Conservation (phyloP, 2,113 vertebrate genomes). For the Gila orcuttii region DNA sequence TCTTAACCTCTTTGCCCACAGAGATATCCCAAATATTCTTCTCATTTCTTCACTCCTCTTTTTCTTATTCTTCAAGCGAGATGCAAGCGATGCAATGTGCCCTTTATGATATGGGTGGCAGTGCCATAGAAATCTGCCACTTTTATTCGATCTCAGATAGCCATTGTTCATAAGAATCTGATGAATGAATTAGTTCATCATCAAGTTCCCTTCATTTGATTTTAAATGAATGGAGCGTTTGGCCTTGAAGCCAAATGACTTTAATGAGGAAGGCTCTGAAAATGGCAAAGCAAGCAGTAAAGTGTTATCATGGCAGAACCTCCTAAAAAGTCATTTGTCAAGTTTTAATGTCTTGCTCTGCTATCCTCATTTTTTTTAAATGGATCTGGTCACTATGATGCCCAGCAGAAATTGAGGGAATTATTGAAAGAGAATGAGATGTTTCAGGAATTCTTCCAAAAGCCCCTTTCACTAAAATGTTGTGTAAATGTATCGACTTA, state of each 20-base stretch:
- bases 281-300: slow-evolving; percentile 46
- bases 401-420: neutral
- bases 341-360: slow-evolving; percentile 32
- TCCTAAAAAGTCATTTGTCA: slow-evolving; percentile 46
- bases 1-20: slow-evolving; percentile 2
- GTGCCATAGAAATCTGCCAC: slow-evolving; percentile 2
- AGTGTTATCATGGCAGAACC: slow-evolving; percentile 41
- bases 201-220: slow-evolving; percentile 48
- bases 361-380: neutral
- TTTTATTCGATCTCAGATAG: slow-evolving; percentile 30
- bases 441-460: slow-evolving; percentile 4
- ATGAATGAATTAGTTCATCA: slow-evolving; percentile 45
- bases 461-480: neutral
- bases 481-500: neutral
- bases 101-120: slow-evolving; percentile 34
- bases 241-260: slow-evolving; percentile 46
- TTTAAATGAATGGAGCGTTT: slow-evolving; percentile 38
- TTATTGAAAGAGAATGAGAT: neutral
- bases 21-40: slow-evolving; percentile 37
- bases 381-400: slow-evolving; percentile 1
- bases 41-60: slow-evolving; percentile 9
- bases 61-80: neutral
- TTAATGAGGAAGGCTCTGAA: slow-evolving; percentile 44
- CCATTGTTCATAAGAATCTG: slow-evolving; percentile 41
- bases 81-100: slow-evolving; percentile 36